These are phyloP conservation scores for Scaptomyza flava DNA, from an alignment of 2,888 invertebrate genomes.

Conservation along the genomic window DNA sequence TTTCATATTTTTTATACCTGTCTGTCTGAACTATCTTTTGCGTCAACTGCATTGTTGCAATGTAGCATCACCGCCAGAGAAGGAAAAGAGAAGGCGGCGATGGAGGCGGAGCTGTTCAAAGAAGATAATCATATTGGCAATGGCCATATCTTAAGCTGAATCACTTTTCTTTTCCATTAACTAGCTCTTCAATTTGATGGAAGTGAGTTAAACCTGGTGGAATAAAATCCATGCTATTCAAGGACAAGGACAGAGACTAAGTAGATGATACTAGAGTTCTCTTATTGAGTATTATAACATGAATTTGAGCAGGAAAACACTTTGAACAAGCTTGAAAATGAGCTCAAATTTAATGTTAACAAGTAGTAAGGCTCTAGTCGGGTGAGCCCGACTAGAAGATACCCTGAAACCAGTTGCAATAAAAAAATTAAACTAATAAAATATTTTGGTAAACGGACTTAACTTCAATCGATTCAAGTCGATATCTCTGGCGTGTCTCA, in stretches of 20 bases:
- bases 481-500: no score
- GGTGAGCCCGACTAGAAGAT: no score
- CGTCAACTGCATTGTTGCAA: conserved; percentile 47
- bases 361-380: no score
- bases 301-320: no score
- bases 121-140: conserved; percentile 36
- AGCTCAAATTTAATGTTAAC: neutral
- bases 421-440: no score
- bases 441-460: no score
- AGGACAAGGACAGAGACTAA: no score
- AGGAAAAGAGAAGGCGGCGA: neutral
- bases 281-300: neutral
- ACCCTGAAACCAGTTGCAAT: no score
- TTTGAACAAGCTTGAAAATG: no score
- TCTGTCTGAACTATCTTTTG: conserved; percentile 2
- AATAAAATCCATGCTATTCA: neutral
- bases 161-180: conserved; percentile 11
- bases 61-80: neutral
- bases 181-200: conserved; percentile 8
- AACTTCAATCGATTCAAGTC: no score
- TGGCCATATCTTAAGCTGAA: conserved; percentile 5
- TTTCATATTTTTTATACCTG: neutral
- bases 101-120: neutral
- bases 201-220: neutral
- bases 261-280: neutral